phyloP scores from a whole-genome alignment of 1,140 invertebrate species.

The Dolichoris vasculosae region DNA sequence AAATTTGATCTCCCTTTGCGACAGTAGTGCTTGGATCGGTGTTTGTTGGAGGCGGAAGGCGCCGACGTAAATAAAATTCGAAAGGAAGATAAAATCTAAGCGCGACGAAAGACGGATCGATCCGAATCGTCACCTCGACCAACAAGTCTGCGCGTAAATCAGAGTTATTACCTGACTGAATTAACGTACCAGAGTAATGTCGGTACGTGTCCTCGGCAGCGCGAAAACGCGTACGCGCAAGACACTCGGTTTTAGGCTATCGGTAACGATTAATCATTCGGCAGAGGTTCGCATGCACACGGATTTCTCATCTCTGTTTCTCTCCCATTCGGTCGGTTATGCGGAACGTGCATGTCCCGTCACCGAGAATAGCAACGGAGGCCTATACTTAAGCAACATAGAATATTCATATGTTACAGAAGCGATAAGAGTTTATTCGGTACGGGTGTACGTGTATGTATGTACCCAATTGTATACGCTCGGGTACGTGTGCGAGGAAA shows the following conservation, averaged over 20 bases:
- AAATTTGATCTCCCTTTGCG: too few relatives aligned
- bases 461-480: conserved; percentile 35
- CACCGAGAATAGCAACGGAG: conserved; percentile 47
- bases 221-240: conserved; percentile 52
- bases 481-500: background rate
- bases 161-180: conserved; percentile 69
- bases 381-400: conserved; percentile 69
- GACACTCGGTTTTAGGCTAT: conserved; percentile 59
- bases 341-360: conserved; percentile 43
- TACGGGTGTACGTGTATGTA: conserved; percentile 35
- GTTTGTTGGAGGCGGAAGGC: background rate
- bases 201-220: conserved; percentile 65
- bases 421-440: conserved; percentile 67
- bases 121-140: conserved; percentile 45
- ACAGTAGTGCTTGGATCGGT: background rate
- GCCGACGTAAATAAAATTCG: background rate
- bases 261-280: conserved; percentile 71
- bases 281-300: conserved; percentile 52
- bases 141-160: conserved; percentile 64
- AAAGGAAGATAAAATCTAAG: background rate
- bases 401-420: conserved; percentile 71
- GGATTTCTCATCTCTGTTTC: conserved; percentile 10
- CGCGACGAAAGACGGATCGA: conserved; percentile 26
- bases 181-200: conserved; percentile 68
- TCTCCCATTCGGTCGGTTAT: background rate